Evolutionary conservation across 2,113 vertebrate species (phyloP).

Genomic region (Solenodon paradoxus): DNA sequence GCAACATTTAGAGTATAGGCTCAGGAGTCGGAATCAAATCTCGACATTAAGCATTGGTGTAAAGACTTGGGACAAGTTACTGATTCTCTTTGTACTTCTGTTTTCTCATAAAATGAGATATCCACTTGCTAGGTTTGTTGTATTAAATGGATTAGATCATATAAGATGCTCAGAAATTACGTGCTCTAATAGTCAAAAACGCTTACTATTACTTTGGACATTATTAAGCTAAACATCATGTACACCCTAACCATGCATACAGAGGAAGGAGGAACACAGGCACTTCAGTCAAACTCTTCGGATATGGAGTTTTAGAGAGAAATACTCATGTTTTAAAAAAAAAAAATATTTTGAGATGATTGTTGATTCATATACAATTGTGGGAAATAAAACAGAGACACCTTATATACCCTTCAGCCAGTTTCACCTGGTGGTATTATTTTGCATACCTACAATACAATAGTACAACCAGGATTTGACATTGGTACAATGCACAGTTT

Average conservation of each 20-base stretch:
- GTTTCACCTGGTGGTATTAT: neutral
- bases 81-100: neutral
- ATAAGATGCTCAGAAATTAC: neutral
- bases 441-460: neutral
- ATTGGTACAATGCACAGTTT: neutral
- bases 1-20: neutral
- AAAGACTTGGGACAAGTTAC: neutral
- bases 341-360: neutral
- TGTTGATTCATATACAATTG: neutral
- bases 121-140: neutral
- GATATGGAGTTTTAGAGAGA: neutral
- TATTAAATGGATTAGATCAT: neutral
- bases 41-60: neutral
- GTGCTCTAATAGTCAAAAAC: neutral
- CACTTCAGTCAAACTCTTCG: neutral
- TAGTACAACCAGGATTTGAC: neutral
- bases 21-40: neutral
- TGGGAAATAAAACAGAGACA: neutral
- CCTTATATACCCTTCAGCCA: neutral
- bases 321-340: neutral
- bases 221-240: neutral
- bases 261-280: neutral
- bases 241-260: neutral
- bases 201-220: neutral
- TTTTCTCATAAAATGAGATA: neutral